Conservation (phyloP, 2,888 invertebrate species). For the Acrobasis suavella region DNA sequence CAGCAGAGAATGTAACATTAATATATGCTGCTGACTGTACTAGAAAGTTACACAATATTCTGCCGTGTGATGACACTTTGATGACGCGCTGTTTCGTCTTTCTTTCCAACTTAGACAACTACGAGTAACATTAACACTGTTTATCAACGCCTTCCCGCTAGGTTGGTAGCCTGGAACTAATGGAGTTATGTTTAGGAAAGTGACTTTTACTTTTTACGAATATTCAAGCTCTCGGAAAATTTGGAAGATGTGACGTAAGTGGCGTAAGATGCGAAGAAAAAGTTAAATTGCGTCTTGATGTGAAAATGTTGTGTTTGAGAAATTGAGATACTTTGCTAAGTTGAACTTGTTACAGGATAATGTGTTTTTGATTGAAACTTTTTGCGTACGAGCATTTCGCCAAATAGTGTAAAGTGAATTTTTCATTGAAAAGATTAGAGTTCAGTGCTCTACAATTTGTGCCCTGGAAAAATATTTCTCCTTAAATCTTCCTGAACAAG, state of each 20-base stretch:
- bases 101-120: background rate
- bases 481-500: no score
- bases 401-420: no score
- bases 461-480: no score
- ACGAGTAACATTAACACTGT: no score
- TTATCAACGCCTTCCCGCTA: constrained; percentile 7
- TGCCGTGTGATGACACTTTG: constrained; percentile 2
- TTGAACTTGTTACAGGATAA: no score
- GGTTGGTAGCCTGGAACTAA: constrained; percentile 18
- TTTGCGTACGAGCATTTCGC: no score
- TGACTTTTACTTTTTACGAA: constrained; percentile 15
- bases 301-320: background rate
- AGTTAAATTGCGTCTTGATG: background rate
- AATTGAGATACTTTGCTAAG: no score
- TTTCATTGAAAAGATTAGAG: no score
- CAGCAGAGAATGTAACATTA: no score
- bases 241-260: background rate
- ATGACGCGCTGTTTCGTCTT: constrained; percentile 7
- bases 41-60: constrained; percentile 3
- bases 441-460: no score
- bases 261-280: background rate
- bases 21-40: no score
- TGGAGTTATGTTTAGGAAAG: constrained; percentile 3
- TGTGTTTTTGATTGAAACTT: no score
- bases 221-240: constrained; percentile 4